These are phyloP conservation scores for Polypterus senegalus DNA, from an alignment of 2,113 vertebrate genomes.

Conservation along the genomic window DNA sequence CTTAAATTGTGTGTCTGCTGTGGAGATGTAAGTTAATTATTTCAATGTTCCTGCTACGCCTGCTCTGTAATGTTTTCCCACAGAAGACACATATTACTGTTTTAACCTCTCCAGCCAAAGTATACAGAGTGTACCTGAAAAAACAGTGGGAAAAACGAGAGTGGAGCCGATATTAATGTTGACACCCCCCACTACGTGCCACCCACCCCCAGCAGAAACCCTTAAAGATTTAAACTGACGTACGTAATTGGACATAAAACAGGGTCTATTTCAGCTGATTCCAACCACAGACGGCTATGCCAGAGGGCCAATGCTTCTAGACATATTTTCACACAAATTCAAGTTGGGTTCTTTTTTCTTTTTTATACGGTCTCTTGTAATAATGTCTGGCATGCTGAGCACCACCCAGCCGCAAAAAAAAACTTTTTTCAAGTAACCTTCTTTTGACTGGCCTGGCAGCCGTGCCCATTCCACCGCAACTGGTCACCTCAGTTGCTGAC, in stretches of 20 bases:
- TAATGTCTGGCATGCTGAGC: slow-evolving; percentile 11
- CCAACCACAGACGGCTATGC: slow-evolving; percentile 1
- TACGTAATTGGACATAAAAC: background rate
- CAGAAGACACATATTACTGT: too few relatives aligned
- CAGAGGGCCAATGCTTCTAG: slow-evolving; percentile 2
- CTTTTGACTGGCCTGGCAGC: slow-evolving; percentile 8
- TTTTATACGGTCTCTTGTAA: slow-evolving; percentile 5
- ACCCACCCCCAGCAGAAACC: too few relatives aligned
- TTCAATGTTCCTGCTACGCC: too few relatives aligned
- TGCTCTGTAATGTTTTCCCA: too few relatives aligned
- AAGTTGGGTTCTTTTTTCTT: background rate
- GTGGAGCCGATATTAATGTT: too few relatives aligned
- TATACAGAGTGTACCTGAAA: too few relatives aligned
- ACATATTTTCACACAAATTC: slow-evolving; percentile 1
- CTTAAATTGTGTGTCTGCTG: too few relatives aligned
- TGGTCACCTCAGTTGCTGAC: slow-evolving; percentile 8
- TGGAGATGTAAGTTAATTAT: too few relatives aligned
- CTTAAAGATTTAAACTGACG: too few relatives aligned
- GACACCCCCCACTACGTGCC: too few relatives aligned
- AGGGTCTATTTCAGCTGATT: background rate
- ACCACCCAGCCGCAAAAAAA: slow-evolving; percentile 10
- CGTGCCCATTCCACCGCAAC: slow-evolving; percentile 9
- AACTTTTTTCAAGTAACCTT: slow-evolving; percentile 14
- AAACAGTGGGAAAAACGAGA: too few relatives aligned
- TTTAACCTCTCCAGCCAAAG: too few relatives aligned